Conservation (phyloP, 2,888 invertebrate species). For the Epinotia brunnichana region DNA sequence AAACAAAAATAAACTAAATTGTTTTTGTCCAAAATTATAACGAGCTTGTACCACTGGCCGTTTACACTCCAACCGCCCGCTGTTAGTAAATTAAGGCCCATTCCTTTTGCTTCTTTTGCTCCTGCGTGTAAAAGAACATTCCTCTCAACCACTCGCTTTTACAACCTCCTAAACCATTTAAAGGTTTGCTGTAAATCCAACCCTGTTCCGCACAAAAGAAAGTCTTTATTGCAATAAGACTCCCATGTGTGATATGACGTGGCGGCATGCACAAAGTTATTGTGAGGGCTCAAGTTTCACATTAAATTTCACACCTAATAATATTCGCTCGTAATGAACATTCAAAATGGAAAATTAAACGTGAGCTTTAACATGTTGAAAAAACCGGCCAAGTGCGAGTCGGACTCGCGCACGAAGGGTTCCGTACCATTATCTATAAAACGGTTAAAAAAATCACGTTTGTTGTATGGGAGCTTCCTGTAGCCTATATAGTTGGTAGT, state of each 20-base stretch:
- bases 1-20: neutral
- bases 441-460: no score
- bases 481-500: no score
- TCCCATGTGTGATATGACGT: neutral
- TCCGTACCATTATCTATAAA: no score
- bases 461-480: no score
- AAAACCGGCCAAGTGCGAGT: no score
- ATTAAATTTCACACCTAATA: conserved; percentile 34
- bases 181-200: neutral
- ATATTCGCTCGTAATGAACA: conserved; percentile 30
- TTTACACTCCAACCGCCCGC: conserved; percentile 42
- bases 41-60: conserved; percentile 8
- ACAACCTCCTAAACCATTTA: conserved; percentile 10
- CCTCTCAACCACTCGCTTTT: conserved; percentile 10
- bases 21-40: conserved; percentile 5
- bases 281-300: conserved; percentile 11
- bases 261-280: neutral
- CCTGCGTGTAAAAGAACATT: conserved; percentile 28
- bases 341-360: conserved; percentile 23
- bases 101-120: conserved; percentile 35
- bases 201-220: neutral
- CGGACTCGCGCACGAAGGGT: no score
- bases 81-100: conserved; percentile 42
- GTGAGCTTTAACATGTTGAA: conserved; percentile 7
- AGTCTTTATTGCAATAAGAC: neutral